These are phyloP conservation scores for Lissonota sp. DNA, from an alignment of 2,888 invertebrate genomes.

Conservation along the genomic window DNA sequence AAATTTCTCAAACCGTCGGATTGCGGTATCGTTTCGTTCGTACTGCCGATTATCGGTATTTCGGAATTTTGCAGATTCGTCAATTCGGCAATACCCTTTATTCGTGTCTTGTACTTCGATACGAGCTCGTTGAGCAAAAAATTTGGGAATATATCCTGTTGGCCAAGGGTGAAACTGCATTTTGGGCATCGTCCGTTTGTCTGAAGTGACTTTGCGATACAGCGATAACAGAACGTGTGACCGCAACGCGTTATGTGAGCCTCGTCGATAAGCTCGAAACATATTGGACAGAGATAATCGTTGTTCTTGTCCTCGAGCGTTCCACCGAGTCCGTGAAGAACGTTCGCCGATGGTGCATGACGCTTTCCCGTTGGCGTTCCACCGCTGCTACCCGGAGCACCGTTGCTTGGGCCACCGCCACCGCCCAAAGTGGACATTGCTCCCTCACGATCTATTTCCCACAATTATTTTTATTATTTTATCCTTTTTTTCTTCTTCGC, in stretches of 20 bases:
- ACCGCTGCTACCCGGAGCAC: conserved; percentile 71
- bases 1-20: conserved; percentile 85
- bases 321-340: conserved; percentile 87
- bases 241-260: conserved; percentile 97
- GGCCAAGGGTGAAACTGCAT: conserved; percentile 90
- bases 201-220: conserved; percentile 89
- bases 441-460: background rate
- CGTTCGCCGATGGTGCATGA: conserved; percentile 81
- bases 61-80: conserved; percentile 75
- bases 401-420: conserved; percentile 70
- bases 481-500: conserved; percentile 2
- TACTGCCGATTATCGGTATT: conserved; percentile 67
- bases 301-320: conserved; percentile 89
- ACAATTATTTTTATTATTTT: conserved; percentile 3
- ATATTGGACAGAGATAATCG: conserved; percentile 91
- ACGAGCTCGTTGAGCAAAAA: conserved; percentile 93
- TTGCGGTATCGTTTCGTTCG: conserved; percentile 72
- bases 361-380: conserved; percentile 84
- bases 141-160: conserved; percentile 93
- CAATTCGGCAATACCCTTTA: conserved; percentile 84
- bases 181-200: conserved; percentile 91
- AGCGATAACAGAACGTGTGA: conserved; percentile 95
- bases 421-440: conserved; percentile 21
- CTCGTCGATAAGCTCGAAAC: conserved; percentile 94
- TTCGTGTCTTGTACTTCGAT: conserved; percentile 88